A percentile compares a stretch with the other conserved stretches of the same genome.
These are phyloP conservation scores for Thamnophis sirtalis DNA, from an alignment of 2,113 vertebrate genomes.

Conservation along the genomic window DNA sequence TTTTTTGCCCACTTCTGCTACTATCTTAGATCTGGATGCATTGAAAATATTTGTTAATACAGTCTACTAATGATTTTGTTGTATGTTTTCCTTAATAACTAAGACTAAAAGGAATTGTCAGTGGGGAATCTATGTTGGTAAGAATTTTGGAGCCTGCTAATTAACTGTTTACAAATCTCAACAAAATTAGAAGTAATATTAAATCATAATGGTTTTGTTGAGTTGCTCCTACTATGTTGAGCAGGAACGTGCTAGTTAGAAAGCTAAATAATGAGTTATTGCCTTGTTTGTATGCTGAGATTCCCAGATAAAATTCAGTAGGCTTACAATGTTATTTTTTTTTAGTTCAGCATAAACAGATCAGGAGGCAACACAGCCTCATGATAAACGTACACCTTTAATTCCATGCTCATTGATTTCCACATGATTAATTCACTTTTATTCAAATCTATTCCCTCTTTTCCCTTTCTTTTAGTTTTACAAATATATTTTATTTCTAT, in stretches of 20 bases:
- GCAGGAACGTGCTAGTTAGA: background rate
- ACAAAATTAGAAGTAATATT: background rate
- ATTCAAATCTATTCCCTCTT: background rate
- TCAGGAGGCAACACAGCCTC: background rate
- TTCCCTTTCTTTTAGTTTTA: background rate
- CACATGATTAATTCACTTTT: background rate
- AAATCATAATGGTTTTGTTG: background rate
- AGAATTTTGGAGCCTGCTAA: background rate
- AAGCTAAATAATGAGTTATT: background rate
- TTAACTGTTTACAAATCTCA: background rate
- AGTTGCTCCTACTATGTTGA: background rate
- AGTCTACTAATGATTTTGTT: background rate
- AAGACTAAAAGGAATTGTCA: background rate
- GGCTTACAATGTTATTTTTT: background rate
- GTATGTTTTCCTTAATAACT: background rate
- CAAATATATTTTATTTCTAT: background rate
- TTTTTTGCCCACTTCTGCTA: background rate
- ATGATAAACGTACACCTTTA: background rate
- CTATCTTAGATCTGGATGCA: background rate
- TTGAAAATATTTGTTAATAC: background rate
- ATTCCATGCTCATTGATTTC: background rate
- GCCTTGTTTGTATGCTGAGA: background rate
- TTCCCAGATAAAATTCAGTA: background rate
- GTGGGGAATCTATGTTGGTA: background rate
- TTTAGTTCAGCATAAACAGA: background rate